Conservation (phyloP, 2,888 invertebrate genomes). For the Venustoraphidia nigricollis region DNA sequence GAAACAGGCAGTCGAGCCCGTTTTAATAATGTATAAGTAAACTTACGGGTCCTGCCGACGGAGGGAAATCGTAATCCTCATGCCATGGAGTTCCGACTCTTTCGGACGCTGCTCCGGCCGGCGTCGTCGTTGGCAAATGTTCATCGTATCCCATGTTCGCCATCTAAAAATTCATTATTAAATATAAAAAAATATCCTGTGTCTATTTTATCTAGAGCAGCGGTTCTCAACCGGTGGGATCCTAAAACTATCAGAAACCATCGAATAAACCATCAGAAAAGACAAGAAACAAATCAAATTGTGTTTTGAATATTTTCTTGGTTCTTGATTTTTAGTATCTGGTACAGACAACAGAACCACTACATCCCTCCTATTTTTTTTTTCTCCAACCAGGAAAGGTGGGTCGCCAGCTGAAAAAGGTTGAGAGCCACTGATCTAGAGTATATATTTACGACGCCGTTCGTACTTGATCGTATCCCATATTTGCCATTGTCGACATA, state of each 20-base stretch:
- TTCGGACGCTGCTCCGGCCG: conserved; percentile 37
- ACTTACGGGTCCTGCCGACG: conserved; percentile 67
- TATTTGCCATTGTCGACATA: conserved; percentile 39
- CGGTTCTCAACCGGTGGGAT: too few species aligned
- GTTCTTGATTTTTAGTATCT: too few species aligned
- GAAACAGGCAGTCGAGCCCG: neutral
- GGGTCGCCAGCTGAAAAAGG: too few species aligned
- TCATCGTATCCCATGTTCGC: conserved; percentile 63
- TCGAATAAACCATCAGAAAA: too few species aligned
- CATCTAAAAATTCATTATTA: conserved; percentile 31
- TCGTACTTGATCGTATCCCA: conserved; percentile 40
- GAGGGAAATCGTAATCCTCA: conserved; percentile 70
- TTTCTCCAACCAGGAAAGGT: too few species aligned
- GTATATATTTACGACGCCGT: neutral
- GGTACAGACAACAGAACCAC: too few species aligned
- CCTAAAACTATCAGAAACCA: too few species aligned
- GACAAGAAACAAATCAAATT: too few species aligned
- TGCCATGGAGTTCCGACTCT: conserved; percentile 46
- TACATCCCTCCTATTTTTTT: too few species aligned
- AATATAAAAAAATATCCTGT: conserved; percentile 2
- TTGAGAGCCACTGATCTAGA: too few species aligned
- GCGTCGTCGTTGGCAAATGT: conserved; percentile 43
- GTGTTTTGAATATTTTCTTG: too few species aligned
- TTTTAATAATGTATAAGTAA: neutral
- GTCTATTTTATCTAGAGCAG: too few species aligned